Conservation (phyloP, 1,140 invertebrate species). For the Sminthurides bifidus region DNA sequence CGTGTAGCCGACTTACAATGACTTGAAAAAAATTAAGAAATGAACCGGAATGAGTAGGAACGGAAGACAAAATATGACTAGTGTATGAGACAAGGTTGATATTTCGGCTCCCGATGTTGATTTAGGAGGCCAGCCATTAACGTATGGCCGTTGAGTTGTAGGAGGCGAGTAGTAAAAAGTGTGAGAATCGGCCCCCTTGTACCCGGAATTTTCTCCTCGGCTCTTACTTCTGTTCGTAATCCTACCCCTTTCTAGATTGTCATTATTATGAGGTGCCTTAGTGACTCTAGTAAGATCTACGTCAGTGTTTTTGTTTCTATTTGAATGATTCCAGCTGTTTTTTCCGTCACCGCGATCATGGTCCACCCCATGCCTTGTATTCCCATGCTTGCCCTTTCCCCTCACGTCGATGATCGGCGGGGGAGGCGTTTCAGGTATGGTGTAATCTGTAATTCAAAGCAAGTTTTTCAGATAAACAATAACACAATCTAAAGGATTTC, state of each 20-base stretch:
- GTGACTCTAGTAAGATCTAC: neutral
- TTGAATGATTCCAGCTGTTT: neutral
- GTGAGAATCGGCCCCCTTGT: too few relatives aligned
- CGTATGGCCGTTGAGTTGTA: neutral
- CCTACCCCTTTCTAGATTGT: neutral
- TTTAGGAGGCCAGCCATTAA: neutral
- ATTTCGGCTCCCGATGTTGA: neutral
- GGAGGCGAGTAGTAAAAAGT: neutral
- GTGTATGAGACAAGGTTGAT: neutral
- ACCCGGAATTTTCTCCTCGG: neutral
- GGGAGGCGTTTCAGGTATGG: slow-evolving; percentile 8
- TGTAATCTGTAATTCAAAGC: slow-evolving; percentile 1
- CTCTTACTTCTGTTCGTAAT: neutral
- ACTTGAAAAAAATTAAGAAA: neutral
- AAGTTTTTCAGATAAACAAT: neutral
- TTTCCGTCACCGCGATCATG: slow-evolving; percentile 6
- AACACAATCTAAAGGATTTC: neutral
- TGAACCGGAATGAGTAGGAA: slow-evolving; percentile 8
- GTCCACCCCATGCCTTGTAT: neutral
- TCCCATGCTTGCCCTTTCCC: neutral
- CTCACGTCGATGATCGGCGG: neutral
- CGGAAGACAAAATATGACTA: slow-evolving; percentile 13
- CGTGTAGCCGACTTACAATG: too few relatives aligned
- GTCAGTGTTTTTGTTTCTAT: slow-evolving; percentile 1
- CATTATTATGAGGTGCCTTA: neutral